These are phyloP conservation scores for Candidula unifasciata DNA, from an alignment of 2,888 invertebrate genomes.

Conservation along the genomic window DNA sequence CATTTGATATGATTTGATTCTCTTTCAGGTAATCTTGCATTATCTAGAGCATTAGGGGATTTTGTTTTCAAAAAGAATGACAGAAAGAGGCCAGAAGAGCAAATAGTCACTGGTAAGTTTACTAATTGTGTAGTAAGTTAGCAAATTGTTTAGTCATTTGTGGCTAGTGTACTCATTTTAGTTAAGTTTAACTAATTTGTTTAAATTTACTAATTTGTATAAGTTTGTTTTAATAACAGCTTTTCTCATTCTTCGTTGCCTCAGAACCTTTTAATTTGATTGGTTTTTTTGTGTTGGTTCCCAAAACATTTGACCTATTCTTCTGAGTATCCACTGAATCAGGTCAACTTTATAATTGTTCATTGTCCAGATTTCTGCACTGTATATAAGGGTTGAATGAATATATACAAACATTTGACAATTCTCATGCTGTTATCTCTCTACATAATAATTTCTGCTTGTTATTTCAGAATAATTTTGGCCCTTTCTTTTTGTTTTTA, in stretches of 20 bases:
- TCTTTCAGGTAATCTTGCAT: constrained; percentile 86
- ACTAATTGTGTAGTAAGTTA: not conserved
- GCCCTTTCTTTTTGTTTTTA: no score
- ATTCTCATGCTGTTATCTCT: no score
- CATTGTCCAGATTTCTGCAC: no score
- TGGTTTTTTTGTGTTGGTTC: not conserved
- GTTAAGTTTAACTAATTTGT: no score
- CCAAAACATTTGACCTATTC: not conserved
- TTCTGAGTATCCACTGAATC: no score
- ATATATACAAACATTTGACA: no score
- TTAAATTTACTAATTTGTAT: no score
- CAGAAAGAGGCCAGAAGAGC: constrained; percentile 90
- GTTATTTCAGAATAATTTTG: no score
- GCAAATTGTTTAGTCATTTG: not conserved
- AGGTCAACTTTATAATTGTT: no score
- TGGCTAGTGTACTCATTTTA: not conserved
- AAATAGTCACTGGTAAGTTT: constrained; percentile 93
- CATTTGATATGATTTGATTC: not conserved
- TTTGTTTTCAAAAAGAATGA: constrained; percentile 96
- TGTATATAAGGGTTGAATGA: no score
- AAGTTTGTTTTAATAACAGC: no score
- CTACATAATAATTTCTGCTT: no score
- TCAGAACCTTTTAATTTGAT: not conserved
- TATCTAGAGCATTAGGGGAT: constrained; percentile 97
- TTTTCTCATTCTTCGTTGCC: not conserved